Percentiles rank a stretch among this genome's conserved stretches.
Evolutionary conservation across 2,888 invertebrate species (phyloP).

Genomic region (Chromoteleia sp.): DNA sequence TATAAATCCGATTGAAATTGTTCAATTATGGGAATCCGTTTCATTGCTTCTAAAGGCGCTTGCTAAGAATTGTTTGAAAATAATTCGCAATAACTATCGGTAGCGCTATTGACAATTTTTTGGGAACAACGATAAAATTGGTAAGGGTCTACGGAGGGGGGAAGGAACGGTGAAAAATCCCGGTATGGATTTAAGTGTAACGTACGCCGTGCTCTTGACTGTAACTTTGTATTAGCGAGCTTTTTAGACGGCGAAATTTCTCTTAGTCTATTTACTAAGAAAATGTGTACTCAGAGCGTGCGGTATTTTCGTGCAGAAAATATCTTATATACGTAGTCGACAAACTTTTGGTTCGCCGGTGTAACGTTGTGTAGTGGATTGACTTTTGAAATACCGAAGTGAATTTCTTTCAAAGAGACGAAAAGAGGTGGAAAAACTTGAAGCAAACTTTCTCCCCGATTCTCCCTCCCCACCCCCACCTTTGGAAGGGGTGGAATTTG

Average conservation of each 20-base stretch:
- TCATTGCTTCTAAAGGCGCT: neutral
- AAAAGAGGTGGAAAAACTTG: neutral
- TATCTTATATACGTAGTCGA: conserved; percentile 36
- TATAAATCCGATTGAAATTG: too few relatives aligned
- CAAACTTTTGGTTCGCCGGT: conserved; percentile 34
- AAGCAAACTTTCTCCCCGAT: too few relatives aligned
- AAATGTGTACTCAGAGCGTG: conserved; percentile 30
- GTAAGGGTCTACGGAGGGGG: too few relatives aligned
- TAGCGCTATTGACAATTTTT: too few relatives aligned
- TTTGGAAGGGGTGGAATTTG: neutral
- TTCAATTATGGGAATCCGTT: conserved; percentile 4
- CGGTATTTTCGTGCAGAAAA: conserved; percentile 46
- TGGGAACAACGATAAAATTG: too few relatives aligned
- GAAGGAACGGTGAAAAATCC: conserved; percentile 1
- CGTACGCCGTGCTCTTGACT: neutral
- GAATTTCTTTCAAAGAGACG: conserved; percentile 26
- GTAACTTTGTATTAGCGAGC: conserved; percentile 41
- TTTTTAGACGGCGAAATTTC: conserved; percentile 31
- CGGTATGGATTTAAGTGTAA: conserved; percentile 28
- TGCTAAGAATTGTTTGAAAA: conserved; percentile 41
- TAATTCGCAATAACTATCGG: conserved; percentile 19
- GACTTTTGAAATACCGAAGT: conserved; percentile 28
- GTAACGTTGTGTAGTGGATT: conserved; percentile 26
- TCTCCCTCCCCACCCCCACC: too few relatives aligned
- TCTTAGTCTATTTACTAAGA: conserved; percentile 44